A percentile compares a stretch with the other conserved stretches of the same genome.
These are phyloP conservation scores for Ophioderma brevispina DNA, from an alignment of 35 echinoderm and acorn worm genomes.

Conservation along the genomic window DNA sequence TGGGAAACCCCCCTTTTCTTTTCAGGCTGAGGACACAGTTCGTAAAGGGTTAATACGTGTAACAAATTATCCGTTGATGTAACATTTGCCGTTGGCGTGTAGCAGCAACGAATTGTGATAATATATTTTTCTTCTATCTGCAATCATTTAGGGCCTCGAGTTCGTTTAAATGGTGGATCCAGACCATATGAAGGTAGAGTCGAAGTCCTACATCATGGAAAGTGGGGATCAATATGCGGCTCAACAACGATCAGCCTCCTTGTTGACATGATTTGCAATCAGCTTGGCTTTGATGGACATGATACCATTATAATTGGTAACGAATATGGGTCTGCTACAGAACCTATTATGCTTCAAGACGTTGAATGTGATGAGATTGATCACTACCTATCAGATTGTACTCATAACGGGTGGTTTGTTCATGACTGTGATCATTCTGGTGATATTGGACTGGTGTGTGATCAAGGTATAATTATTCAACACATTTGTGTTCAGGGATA, in stretches of 20 bases:
- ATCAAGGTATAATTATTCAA: neutral
- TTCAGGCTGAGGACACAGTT: too few relatives aligned
- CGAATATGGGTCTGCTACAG: too few relatives aligned
- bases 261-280: neutral
- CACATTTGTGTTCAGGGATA: too few relatives aligned
- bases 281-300: neutral
- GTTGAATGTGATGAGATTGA: slow-evolving; percentile 8
- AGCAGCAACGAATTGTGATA: too few relatives aligned
- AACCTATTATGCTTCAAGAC: slow-evolving; percentile 10
- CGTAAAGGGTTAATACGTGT: too few relatives aligned
- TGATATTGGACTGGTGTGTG: slow-evolving; percentile 37
- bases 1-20: too few relatives aligned
- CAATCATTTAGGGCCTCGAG: neutral
- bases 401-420: slow-evolving; percentile 19
- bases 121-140: too few relatives aligned
- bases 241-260: too few relatives aligned
- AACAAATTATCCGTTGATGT: too few relatives aligned
- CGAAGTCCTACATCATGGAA: neutral
- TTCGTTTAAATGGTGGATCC: neutral
- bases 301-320: too few relatives aligned
- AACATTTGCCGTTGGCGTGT: too few relatives aligned
- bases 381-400: slow-evolving; percentile 1
- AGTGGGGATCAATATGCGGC: neutral
- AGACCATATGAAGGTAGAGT: neutral
- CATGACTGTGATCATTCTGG: slow-evolving; percentile 28